Evolutionary conservation across 2,113 vertebrate genomes (phyloP).

Genomic region (Eidolon helvum): DNA sequence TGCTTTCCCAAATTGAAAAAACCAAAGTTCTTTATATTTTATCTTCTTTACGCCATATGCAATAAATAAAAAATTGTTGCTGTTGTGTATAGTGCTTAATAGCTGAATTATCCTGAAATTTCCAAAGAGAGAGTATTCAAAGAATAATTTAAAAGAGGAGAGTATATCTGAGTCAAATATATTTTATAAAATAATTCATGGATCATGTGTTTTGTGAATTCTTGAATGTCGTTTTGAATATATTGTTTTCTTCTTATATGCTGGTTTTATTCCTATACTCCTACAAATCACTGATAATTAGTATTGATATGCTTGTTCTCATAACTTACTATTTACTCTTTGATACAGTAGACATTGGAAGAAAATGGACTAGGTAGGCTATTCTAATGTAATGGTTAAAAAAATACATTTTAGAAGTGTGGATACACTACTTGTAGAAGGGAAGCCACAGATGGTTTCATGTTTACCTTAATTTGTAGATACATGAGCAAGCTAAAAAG

Average conservation of each 20-base stretch:
- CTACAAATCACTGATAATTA: slow-evolving; percentile 67
- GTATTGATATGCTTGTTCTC: slow-evolving; percentile 9
- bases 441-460: slow-evolving; percentile 28
- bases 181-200: slow-evolving; percentile 59
- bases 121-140: slow-evolving; percentile 71
- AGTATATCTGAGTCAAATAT: slow-evolving; percentile 58
- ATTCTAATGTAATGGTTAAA: slow-evolving; percentile 54
- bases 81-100: slow-evolving; percentile 55
- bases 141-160: slow-evolving; percentile 68
- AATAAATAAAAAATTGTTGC: slow-evolving; percentile 65
- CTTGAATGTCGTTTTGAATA: slow-evolving; percentile 62
- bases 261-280: slow-evolving; percentile 33
- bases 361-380: slow-evolving; percentile 38
- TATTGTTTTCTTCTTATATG: slow-evolving; percentile 55
- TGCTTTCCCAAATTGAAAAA: not conserved
- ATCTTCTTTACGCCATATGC: slow-evolving; percentile 28
- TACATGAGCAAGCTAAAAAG: slow-evolving; percentile 76
- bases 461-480: slow-evolving; percentile 82
- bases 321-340: slow-evolving; percentile 59
- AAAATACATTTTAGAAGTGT: slow-evolving; percentile 54
- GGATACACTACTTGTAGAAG: not conserved
- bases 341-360: slow-evolving; percentile 53
- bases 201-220: slow-evolving; percentile 67
- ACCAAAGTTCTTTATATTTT: slow-evolving; percentile 46
- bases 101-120: slow-evolving; percentile 71